phyloP scores from a whole-genome alignment of 2,113 vertebrate genomes.

The Zosterops japonicus region DNA sequence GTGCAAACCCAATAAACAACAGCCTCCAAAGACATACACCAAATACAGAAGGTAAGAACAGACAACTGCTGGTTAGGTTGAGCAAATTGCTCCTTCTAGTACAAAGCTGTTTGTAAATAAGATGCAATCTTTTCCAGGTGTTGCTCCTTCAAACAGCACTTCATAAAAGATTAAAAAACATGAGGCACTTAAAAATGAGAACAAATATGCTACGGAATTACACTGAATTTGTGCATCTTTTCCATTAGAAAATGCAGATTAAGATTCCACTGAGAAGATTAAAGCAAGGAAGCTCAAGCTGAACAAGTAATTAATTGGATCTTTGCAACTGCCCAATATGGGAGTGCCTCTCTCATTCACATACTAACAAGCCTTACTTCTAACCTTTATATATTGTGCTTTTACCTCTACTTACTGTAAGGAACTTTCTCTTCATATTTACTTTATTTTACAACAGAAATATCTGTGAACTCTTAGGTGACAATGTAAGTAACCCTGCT shows the following conservation, averaged over 20 bases:
- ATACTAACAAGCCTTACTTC: neutral
- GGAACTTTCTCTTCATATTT: neutral
- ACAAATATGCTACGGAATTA: neutral
- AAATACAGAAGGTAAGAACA: neutral
- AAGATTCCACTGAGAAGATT: neutral
- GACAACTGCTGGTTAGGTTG: neutral
- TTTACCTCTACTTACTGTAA: neutral
- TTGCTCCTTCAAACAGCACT: neutral
- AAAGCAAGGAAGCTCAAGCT: slow-evolving; percentile 11
- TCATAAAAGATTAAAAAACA: neutral
- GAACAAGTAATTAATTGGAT: neutral
- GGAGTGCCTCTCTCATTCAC: neutral
- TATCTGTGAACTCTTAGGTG: neutral
- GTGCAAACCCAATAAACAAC: neutral
- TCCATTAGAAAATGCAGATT: neutral
- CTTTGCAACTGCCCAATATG: neutral
- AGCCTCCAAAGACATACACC: neutral
- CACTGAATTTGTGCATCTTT: neutral
- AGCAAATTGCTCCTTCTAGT: neutral
- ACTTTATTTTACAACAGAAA: neutral
- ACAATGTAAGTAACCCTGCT: neutral
- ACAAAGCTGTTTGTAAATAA: neutral
- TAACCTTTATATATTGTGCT: neutral
- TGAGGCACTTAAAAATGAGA: neutral
- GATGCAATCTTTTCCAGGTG: neutral